Evolutionary conservation across 2,888 invertebrate species (phyloP).

Genomic region (Hesperia comma): DNA sequence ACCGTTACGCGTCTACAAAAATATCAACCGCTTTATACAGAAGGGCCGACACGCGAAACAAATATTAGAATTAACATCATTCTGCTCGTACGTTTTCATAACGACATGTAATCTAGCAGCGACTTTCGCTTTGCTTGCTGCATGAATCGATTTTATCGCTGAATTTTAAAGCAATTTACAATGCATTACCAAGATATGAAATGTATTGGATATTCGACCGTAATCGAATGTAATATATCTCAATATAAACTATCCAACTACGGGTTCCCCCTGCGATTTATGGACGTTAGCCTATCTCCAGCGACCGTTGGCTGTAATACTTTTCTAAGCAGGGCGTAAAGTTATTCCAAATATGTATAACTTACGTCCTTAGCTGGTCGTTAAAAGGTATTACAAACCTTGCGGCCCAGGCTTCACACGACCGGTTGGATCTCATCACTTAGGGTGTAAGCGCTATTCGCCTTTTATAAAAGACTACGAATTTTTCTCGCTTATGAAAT

Average conservation of each 20-base stretch:
- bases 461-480: conserved; percentile 76
- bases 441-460: conserved; percentile 69
- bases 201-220: conserved; percentile 2
- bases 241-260: not conserved
- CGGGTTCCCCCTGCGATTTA: conserved; percentile 7
- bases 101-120: conserved; percentile 23
- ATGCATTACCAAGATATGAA: conserved; percentile 4
- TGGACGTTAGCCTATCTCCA: conserved; percentile 56
- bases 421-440: conserved; percentile 77
- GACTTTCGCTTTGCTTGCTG: conserved; percentile 6
- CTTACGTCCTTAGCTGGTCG: conserved; percentile 77
- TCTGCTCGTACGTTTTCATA: conserved; percentile 19
- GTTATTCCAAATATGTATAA: conserved; percentile 81
- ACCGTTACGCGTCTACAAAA: conserved; percentile 47
- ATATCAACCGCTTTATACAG: conserved; percentile 42
- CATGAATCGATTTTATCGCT: conserved; percentile 12
- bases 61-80: conserved; percentile 52
- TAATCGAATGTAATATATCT: conserved; percentile 6
- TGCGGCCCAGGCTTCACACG: conserved; percentile 64
- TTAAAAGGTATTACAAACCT: conserved; percentile 81
- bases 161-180: conserved; percentile 7
- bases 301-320: conserved; percentile 63
- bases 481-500: conserved; percentile 55
- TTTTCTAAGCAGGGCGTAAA: conserved; percentile 73
- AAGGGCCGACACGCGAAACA: conserved; percentile 57